These are phyloP conservation scores for Tenthredo livida DNA, from an alignment of 2,888 invertebrate genomes.

Conservation along the genomic window DNA sequence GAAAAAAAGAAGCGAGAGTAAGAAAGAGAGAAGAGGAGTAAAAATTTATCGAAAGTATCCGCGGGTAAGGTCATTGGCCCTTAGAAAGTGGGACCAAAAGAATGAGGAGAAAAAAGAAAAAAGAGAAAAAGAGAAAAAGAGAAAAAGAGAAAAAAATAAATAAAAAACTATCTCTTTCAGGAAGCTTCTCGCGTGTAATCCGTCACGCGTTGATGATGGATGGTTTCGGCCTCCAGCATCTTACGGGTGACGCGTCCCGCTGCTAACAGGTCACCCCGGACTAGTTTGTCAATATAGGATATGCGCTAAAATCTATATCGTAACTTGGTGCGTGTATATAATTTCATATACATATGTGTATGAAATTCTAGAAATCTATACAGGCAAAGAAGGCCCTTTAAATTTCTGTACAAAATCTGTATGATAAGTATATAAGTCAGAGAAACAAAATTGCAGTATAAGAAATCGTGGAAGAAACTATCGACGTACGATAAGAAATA, in stretches of 20 bases:
- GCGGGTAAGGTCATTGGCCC: constrained; percentile 24
- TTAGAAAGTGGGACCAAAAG: constrained; percentile 40
- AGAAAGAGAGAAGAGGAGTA: not conserved
- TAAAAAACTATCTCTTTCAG: constrained; percentile 47
- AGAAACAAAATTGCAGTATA: not conserved
- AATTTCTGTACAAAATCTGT: not conserved
- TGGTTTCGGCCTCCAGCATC: constrained; percentile 42
- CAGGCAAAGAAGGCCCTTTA: not conserved
- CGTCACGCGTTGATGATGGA: constrained; percentile 52
- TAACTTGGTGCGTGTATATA: not conserved
- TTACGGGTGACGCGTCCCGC: constrained; percentile 33
- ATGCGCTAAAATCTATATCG: not conserved
- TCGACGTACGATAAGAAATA: not conserved
- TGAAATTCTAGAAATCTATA: not conserved
- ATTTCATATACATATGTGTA: not conserved
- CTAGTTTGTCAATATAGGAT: constrained; percentile 16
- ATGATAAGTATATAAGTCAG: not conserved
- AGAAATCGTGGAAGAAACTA: not conserved
- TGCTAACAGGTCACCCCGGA: constrained; percentile 34
- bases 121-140: constrained; percentile 46
- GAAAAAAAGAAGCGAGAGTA: constrained; percentile 36
- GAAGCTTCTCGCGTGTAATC: constrained; percentile 47
- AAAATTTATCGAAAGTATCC: constrained; percentile 40
- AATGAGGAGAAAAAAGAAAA: constrained; percentile 36
- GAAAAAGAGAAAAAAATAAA: constrained; percentile 39